These are phyloP conservation scores for Drosophila vallismaia DNA, from an alignment of 2,888 invertebrate species.

Conservation along the genomic window DNA sequence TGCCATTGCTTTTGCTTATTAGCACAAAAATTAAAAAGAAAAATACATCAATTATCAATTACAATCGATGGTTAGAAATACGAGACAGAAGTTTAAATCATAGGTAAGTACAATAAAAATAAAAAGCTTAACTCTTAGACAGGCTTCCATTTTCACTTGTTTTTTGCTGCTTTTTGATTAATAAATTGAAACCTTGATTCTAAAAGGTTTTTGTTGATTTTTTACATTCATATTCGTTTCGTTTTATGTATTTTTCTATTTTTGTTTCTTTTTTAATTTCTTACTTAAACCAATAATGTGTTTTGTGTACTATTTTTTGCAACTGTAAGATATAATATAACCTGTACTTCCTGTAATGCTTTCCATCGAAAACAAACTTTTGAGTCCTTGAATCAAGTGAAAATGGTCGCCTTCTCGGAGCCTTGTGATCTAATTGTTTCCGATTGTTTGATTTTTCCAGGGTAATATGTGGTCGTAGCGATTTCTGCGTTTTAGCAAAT, in stretches of 20 bases:
- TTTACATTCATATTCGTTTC: no score
- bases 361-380: not conserved
- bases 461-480: slow-evolving; percentile 4
- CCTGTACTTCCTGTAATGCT: not conserved
- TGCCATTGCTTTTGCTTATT: slow-evolving; percentile 8
- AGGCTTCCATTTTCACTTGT: slow-evolving; percentile 11
- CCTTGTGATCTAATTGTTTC: not conserved
- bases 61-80: not conserved
- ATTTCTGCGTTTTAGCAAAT: not conserved
- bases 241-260: no score
- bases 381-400: not conserved
- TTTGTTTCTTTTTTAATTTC: no score
- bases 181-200: not conserved
- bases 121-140: not conserved
- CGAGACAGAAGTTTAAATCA: not conserved
- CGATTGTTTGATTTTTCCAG: slow-evolving; percentile 1
- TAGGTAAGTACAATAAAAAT: not conserved
- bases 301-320: not conserved
- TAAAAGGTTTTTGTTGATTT: no score
- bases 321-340: not conserved
- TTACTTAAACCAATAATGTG: no score
- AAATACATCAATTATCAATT: not conserved
- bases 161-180: not conserved
- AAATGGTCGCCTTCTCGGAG: not conserved
- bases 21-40: not conserved